Base-by-base conservation (phyloP, 2,888 invertebrate species). In the Ormia ochracea region DNA sequence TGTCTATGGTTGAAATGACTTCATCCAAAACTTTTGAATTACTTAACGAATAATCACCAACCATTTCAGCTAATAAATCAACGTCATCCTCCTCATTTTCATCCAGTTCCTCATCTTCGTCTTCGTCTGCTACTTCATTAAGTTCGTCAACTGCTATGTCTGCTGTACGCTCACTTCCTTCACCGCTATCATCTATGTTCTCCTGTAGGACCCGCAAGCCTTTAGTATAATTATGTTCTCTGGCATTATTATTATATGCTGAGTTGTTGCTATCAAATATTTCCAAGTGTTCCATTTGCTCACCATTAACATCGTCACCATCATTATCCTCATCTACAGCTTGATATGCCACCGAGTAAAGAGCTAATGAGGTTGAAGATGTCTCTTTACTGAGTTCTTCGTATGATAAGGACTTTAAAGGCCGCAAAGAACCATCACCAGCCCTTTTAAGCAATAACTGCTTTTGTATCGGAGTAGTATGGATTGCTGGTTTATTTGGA, bases 401-500 rank as follows among this genome's bases (percentile, higher is more conserved):
- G 36, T 79, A 31, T 17, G 81, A 9, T 38, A 70, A 19, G 43
- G 82, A 12, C 45, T 81, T 38, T 66, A 81, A 12, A 41, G 82
- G 45, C 75, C 73, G 50, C 23, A 66, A 9, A 12, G 66, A 45
- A 10, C 28, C 81, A 12, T 80, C 81, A 68, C 66, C 3, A 81
- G 82, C 74, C 84, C 82, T 54, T 59, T 56, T 19, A 65, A 80
- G 5, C 33, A 10, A 12, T 9, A n/a, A n/a, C 4, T 72, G 59
- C 19, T 74, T 72, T 48, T 73, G 59, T 5, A 9, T 48, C 3
- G 69, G 31, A 10, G 73, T 81, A 58, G 84, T 87, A 82, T 84
- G 87, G 82, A 87, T 87, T 87, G 86, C 80, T 58, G 87, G 88
- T 63, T 85, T 83, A 84, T 86, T 87, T 68, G 87, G 86, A 52